Conservation (phyloP, 2,113 vertebrate species). For the Tiliqua scincoides region DNA sequence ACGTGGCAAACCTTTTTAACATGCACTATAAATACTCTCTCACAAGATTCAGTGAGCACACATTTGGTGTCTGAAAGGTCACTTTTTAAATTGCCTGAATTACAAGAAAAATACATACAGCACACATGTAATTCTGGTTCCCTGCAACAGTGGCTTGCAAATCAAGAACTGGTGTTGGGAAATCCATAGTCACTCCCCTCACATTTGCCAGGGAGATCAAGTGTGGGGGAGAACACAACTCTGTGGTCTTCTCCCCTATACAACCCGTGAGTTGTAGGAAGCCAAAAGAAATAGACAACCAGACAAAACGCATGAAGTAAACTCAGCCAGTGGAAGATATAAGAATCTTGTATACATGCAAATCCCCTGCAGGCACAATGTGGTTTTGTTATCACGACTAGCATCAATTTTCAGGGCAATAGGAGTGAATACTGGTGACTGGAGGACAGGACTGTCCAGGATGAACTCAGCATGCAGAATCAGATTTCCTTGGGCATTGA, state of each 20-base stretch:
- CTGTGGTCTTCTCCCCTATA: not conserved
- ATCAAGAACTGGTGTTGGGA: not conserved
- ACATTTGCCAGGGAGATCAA: too few relatives aligned
- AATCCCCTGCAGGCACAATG: not conserved
- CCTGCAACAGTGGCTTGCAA: not conserved
- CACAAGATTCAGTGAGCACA: not conserved
- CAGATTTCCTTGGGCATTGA: not conserved
- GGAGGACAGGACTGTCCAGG: not conserved
- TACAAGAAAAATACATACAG: too few relatives aligned
- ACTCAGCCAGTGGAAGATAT: not conserved
- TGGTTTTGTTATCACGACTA: not conserved
- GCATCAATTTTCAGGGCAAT: not conserved
- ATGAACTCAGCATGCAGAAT: not conserved
- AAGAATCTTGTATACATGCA: not conserved
- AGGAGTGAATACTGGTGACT: not conserved
- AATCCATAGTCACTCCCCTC: not conserved
- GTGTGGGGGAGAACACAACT: too few relatives aligned
- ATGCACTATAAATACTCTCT: not conserved
- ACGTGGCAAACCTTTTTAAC: fast-evolving
- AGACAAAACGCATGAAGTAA: not conserved
- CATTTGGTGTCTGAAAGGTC: not conserved
- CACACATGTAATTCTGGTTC: not conserved
- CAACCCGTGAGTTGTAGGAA: not conserved
- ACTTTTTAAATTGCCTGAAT: not conserved
- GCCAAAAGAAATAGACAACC: not conserved